Evolutionary conservation across 2,797 vertebrate genomes (phyloP).

Genomic region (Kryptolebias ocellatus): DNA sequence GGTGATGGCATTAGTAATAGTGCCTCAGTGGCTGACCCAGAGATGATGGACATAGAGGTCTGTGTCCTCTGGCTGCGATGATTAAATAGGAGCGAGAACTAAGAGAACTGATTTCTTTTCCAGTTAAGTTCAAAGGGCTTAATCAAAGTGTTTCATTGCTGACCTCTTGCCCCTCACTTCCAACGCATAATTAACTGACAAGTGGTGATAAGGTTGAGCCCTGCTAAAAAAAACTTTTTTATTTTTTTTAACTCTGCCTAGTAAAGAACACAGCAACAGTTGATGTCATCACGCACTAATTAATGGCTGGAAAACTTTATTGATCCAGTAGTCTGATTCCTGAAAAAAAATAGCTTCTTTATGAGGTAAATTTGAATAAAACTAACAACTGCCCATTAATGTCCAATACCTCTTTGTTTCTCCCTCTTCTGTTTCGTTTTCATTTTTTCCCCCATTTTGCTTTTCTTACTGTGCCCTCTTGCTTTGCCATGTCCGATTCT

Average conservation of each 20-base stretch:
- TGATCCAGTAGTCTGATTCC: constrained; percentile 62
- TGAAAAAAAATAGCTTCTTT: constrained; percentile 68
- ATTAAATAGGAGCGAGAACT: constrained; percentile 66
- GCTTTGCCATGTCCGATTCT: constrained; percentile 48
- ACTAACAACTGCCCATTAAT: constrained; percentile 50
- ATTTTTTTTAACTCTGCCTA: constrained; percentile 23
- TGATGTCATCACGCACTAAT: constrained; percentile 56
- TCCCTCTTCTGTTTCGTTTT: constrained; percentile 33
- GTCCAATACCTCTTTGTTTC: constrained; percentile 8
- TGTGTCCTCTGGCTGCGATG: constrained; percentile 63
- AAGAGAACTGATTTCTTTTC: constrained; percentile 67
- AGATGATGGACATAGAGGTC: constrained; percentile 65
- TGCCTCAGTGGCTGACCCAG: constrained; percentile 53
- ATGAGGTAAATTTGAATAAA: constrained; percentile 71
- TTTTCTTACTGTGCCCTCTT: constrained; percentile 54
- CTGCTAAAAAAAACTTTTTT: constrained; percentile 27
- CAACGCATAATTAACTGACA: constrained; percentile 65
- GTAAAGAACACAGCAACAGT: constrained; percentile 48
- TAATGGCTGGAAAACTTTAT: constrained; percentile 54
- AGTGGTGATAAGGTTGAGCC: constrained; percentile 51
- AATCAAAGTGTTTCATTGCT: constrained; percentile 67
- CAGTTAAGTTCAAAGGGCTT: constrained; percentile 68
- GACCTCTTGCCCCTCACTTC: constrained; percentile 52
- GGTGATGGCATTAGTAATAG: constrained; percentile 65
- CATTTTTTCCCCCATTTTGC: constrained; percentile 47